Conservation (phyloP, 1,140 invertebrate genomes). For the Polypedilum vanderplanki region DNA sequence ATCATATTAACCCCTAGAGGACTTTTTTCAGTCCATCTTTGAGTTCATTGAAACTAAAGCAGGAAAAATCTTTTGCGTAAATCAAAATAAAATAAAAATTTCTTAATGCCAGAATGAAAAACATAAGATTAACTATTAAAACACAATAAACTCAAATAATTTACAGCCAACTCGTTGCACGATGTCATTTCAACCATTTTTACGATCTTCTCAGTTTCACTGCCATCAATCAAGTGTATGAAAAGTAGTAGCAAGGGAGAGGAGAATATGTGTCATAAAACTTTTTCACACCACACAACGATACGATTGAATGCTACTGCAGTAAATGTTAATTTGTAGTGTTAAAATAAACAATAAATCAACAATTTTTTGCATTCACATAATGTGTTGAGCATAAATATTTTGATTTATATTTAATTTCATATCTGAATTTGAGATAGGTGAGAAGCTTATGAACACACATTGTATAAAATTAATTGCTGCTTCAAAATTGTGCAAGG, state of each 20-base stretch:
- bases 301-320: too few relatives aligned
- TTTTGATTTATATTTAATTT: not conserved
- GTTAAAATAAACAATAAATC: not conserved
- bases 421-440: too few relatives aligned
- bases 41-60: too few relatives aligned
- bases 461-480: too few relatives aligned
- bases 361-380: not conserved
- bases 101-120: not conserved
- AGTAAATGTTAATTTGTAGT: constrained; percentile 1
- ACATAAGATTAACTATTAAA: constrained; percentile 7
- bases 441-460: too few relatives aligned
- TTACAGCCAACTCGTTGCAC: not conserved
- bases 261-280: not conserved
- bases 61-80: not conserved
- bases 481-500: too few relatives aligned
- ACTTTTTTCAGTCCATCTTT: too few relatives aligned
- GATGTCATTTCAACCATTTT: constrained; percentile 6
- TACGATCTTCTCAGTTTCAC: not conserved
- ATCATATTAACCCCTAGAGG: too few relatives aligned
- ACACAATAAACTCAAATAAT: not conserved
- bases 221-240: not conserved
- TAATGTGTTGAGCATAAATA: constrained; percentile 3
- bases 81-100: not conserved
- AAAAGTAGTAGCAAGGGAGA: not conserved
- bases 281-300: not conserved